Conservation (phyloP, 2,888 invertebrate genomes). For the Chloroclystis v-ata region DNA sequence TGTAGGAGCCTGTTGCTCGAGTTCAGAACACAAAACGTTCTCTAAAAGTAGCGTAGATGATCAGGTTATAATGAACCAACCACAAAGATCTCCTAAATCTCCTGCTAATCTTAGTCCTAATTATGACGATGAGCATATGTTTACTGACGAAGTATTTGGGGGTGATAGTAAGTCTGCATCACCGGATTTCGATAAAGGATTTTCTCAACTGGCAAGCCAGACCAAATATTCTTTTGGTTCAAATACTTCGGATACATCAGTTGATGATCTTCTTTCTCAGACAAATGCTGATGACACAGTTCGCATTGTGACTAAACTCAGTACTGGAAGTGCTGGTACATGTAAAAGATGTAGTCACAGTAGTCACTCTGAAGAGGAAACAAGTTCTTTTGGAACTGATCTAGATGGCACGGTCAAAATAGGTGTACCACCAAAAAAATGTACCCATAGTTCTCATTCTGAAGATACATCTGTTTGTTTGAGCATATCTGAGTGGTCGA, state of each 20-base stretch:
- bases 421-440: constrained; percentile 87
- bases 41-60: constrained; percentile 61
- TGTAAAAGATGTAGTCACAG: constrained; percentile 82
- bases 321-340: constrained; percentile 71
- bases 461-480: constrained; percentile 92
- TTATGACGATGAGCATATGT: constrained; percentile 79
- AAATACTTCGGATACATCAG: constrained; percentile 81
- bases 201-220: constrained; percentile 59
- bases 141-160: constrained; percentile 80
- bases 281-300: constrained; percentile 79
- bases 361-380: constrained; percentile 86
- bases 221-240: constrained; percentile 74
- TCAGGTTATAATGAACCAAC: constrained; percentile 79
- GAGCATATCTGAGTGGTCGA: constrained; percentile 92
- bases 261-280: constrained; percentile 79
- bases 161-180: constrained; percentile 79
- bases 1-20: constrained; percentile 66
- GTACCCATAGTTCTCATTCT: constrained; percentile 89
- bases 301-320: constrained; percentile 69
- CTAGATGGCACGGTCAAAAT: constrained; percentile 89
- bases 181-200: constrained; percentile 75
- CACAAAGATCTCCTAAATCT: constrained; percentile 79
- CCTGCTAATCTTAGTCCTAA: constrained; percentile 79
- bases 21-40: constrained; percentile 62
- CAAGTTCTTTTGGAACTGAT: constrained; percentile 86